Base-by-base conservation (phyloP, 2,797 vertebrate genomes). In the Esox masquinongy region DNA sequence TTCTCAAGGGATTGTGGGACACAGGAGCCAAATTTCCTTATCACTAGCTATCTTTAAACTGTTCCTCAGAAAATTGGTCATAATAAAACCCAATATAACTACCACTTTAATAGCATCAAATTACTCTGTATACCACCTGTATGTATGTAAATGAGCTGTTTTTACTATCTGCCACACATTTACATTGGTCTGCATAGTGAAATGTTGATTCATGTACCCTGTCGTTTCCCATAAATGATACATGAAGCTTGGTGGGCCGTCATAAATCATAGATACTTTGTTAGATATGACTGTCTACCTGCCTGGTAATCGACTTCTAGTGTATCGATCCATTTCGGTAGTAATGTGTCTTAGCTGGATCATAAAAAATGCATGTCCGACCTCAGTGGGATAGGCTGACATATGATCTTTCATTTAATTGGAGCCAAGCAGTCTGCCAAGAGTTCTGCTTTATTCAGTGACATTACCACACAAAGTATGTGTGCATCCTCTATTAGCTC, bases 331-430 rank as follows among this genome's bases (percentile, higher is more conserved):
- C 43, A 19, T 66, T 66, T 26, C 63, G 26, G 14, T 8, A 31
- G 1, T 34, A 7, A 74, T 73, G 73, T 70, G 72, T 74, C 36
- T 22, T 39, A 56, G 69, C 49, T n/a, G 24, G 36, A 19, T 85
- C 75, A 87, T 90, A 78, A 88, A 88, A 85, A 85, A 88, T 87
- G 67, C 68, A 89, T 82, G 64, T n/a, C 29, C 31, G 26, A 29
- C 5, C 47, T 9, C 69, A 2, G 43, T 24, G 59, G 39, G 51
- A 73, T 9, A 74, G 74, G 61, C 77, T 73, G 83, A 85, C 74
- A 82, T 72, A 24, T 56, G 70, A 88, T 78, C 76, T 68, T 73
- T 22, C 77, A 39, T 82, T 43, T 74, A 70, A 72, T 59, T 78
- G 75, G 39, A 22, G 49, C 24, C 36, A 51, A 68, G 63, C 73